Base-by-base conservation (phyloP, 2,797 vertebrate genomes). In the Onychomys leucogaster region DNA sequence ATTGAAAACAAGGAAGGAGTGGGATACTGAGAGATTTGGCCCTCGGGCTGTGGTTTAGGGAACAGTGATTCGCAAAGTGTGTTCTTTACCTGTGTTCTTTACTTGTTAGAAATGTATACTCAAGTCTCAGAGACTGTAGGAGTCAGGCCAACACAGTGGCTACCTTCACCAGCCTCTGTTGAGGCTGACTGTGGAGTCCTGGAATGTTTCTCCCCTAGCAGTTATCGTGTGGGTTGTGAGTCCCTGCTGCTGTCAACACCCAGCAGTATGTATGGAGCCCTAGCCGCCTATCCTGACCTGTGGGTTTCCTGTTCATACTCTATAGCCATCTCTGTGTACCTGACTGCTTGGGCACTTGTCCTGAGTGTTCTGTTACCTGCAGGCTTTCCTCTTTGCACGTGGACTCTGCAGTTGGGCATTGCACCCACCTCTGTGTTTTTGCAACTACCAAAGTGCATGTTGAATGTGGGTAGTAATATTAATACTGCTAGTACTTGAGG, bases 241-340 rank as follows among this genome's bases (percentile, higher is more conserved):
- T 83, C 27, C 46, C 13, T 80, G 59, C 71, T 80, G 17, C 27
- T 14, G 34, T 83, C 11, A 9, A 9, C 34, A 25, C 75, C 37
- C 9, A 5, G 52, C 34, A n/a, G 43, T 80, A 8, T 17, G 37
- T 76, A 37, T n/a, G 77, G 89, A 84, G 46, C 67, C 61, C 10
- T 61, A 34, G 37, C 49, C n/a, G 8, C 49, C 10, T 3, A 41
- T 41, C 63, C 23, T 34, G 0, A 2, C 12, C 78, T 25, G 2
- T 13, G 23, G 55, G 1, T 41, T 65, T 34, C 49, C 46, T 46
- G 17, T 37, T 37, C 6, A 14, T 13, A 2, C 10, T 9, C n/a
- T 10, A n/a, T 14, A 2, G 25, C 59, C 34, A 0, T 78, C 2
- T 3, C 23, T 41, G 29, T 2, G 0, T 49, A 10, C 52, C 46